Evolutionary conservation across 2,113 vertebrate genomes (phyloP).

Genomic region (Patagioenas fasciata): DNA sequence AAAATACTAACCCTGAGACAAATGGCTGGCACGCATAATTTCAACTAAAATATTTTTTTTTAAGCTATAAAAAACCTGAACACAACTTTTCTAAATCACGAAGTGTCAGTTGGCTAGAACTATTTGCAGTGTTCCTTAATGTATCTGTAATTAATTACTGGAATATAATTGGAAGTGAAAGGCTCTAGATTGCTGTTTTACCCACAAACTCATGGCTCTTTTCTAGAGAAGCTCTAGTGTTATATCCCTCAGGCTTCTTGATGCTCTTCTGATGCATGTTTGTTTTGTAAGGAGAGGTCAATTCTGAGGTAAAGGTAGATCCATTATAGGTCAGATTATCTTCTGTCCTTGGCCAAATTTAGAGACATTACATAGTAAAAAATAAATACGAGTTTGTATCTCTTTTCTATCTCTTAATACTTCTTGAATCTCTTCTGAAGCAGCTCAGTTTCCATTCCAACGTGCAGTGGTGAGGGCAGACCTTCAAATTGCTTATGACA

Average conservation of each 20-base stretch:
- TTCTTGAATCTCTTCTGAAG: slow-evolving; percentile 24
- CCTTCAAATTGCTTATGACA: slow-evolving; percentile 33
- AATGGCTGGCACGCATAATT: neutral
- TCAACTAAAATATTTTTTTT: neutral
- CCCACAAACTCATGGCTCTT: neutral
- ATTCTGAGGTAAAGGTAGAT: neutral
- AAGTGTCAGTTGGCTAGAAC: neutral
- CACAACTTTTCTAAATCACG: neutral
- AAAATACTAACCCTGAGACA: neutral
- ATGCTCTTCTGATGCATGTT: neutral
- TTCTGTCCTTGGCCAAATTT: neutral
- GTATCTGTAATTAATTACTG: neutral
- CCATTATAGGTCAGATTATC: neutral
- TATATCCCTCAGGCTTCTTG: neutral
- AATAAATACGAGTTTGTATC: neutral
- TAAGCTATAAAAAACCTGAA: neutral
- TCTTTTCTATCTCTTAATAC: neutral
- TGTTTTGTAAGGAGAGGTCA: neutral
- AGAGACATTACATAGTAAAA: neutral
- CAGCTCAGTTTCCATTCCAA: neutral
- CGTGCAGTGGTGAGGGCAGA: neutral
- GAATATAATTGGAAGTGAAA: neutral
- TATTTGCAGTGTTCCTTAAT: neutral
- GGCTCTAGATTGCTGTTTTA: neutral
- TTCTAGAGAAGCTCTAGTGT: neutral